Percentiles rank a stretch among this genome's conserved stretches.
Evolutionary conservation across 2,888 invertebrate genomes (phyloP).

Genomic region (Lepidocyrtinus sp.): DNA sequence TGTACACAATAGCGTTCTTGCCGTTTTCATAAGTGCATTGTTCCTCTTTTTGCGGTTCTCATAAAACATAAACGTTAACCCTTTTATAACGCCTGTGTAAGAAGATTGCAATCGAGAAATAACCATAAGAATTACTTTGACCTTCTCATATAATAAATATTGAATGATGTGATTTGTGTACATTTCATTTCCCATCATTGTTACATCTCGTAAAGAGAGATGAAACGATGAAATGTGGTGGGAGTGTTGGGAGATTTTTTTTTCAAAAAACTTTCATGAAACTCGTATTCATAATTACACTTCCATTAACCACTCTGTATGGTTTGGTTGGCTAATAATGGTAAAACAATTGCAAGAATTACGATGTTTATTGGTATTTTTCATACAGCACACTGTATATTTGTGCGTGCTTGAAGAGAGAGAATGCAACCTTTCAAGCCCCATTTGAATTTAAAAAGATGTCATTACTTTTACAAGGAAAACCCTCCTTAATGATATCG

Average conservation of each 20-base stretch:
- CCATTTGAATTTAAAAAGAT: too few relatives aligned
- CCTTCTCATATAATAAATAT: constrained; percentile 25
- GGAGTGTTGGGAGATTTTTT: background rate
- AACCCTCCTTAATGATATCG: too few relatives aligned
- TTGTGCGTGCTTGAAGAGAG: too few relatives aligned
- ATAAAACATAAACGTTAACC: background rate
- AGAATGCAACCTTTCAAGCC: too few relatives aligned
- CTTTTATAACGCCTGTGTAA: background rate
- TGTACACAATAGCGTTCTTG: constrained; percentile 14
- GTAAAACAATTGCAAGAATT: too few relatives aligned
- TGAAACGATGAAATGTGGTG: too few relatives aligned
- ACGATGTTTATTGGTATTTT: too few relatives aligned
- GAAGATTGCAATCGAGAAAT: background rate
- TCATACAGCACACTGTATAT: too few relatives aligned
- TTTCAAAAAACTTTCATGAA: background rate
- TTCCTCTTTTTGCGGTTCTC: constrained; percentile 2
- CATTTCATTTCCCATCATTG: constrained; percentile 14
- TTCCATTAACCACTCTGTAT: background rate
- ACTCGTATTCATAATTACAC: background rate
- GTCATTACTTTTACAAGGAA: too few relatives aligned
- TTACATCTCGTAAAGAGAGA: background rate
- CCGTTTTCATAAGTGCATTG: background rate
- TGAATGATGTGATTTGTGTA: constrained; percentile 7
- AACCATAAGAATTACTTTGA: constrained; percentile 12
- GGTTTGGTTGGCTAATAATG: too few relatives aligned